Base-by-base conservation (phyloP, 2,113 vertebrate species). In the Lota lota region DNA sequence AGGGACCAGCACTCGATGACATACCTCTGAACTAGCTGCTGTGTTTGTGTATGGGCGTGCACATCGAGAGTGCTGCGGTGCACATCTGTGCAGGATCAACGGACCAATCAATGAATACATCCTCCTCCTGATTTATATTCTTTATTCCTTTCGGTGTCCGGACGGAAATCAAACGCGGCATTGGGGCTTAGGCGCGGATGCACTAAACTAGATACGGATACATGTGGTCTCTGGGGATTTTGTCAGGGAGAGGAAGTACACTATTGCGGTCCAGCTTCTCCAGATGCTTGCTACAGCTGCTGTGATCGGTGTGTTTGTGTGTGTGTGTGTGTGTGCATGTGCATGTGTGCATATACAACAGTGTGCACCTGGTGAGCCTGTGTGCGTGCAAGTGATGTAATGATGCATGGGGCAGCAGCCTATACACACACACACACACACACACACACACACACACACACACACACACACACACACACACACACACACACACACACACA, bases 231-330 rank as follows among this genome's bases (percentile, higher is more conserved):
- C 56, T 61, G 22, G 47, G 54, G 59, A 10, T 65, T 68, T 28
- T 18, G 19, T 64, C 63, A 47, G 22, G 40, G 33, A 64, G 24
- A 62, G 58, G 36, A 16, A 68, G 22, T 40, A 2, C 4, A 33
- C 59, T 65, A 80, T 81, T 74, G 82, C 82, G 11, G 82, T 73
- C 28, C 68, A 77, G 71, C 68, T 67, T 81, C 63, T 72, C 72
- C 85, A 88, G 85, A 88, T 88, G 87, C 81, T 81, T 79, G 71
- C 64, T 72, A 64, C 85, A 90, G 87, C 85, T 87, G 88, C 51
- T 47, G 40, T 47, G 40, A 47, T 47, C 11, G 11, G 56, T 8
- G 53, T 11, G 4, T 7, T 2, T 14, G 60, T 19, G 67, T 70
- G 40, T 11, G 40, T 47, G 10, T 47, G 40, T 47, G 15, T 54